These are phyloP conservation scores for Ctenosaura bakeri DNA, from an alignment of 2,797 vertebrate species.

Conservation along the genomic window DNA sequence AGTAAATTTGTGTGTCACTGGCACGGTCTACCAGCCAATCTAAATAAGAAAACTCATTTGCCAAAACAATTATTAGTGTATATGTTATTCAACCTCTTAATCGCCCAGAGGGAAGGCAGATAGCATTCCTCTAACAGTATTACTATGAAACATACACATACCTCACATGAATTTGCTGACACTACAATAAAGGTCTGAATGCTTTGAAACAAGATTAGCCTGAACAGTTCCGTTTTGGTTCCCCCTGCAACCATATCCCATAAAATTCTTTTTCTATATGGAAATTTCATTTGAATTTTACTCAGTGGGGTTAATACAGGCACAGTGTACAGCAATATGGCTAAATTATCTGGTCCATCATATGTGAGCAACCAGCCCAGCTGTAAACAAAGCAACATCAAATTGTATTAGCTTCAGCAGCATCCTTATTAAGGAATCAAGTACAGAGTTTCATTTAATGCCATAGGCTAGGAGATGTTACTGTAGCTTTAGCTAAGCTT, in stretches of 20 bases:
- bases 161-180: neutral
- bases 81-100: neutral
- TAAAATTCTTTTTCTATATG: constrained; percentile 6
- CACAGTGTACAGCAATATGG: neutral
- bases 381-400: constrained; percentile 6
- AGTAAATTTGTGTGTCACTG: neutral
- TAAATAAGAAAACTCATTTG: neutral
- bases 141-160: neutral
- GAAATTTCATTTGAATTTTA: neutral
- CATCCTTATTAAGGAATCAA: constrained; percentile 44
- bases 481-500: constrained; percentile 61
- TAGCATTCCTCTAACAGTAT: neutral
- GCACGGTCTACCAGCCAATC: neutral
- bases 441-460: constrained; percentile 45
- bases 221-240: neutral
- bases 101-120: neutral
- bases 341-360: neutral
- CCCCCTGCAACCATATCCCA: neutral
- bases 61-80: neutral
- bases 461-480: constrained; percentile 45
- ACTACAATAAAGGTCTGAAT: neutral
- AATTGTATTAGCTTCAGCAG: constrained; percentile 6
- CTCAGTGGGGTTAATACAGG: neutral
- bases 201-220: neutral
- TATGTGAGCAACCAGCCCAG: constrained; percentile 29